These are phyloP conservation scores for Ficedula albicollis DNA, from an alignment of 2,797 vertebrate genomes.

Conservation along the genomic window DNA sequence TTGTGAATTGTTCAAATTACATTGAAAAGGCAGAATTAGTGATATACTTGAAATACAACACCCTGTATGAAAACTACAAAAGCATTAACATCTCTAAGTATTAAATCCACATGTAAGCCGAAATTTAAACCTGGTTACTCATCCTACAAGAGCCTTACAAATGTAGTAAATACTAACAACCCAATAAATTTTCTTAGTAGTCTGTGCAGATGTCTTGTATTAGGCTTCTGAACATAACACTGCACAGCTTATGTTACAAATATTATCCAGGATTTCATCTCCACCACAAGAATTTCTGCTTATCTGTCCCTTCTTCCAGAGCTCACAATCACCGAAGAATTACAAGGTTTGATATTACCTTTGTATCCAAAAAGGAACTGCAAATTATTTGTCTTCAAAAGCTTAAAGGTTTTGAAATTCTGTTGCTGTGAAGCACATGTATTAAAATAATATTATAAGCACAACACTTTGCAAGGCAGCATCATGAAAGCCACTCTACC, in stretches of 20 bases:
- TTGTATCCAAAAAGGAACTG: neutral
- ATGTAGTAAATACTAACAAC: slow-evolving; percentile 52
- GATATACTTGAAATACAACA: neutral
- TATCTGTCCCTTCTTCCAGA: slow-evolving; percentile 4
- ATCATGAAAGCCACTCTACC: neutral
- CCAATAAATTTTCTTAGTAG: slow-evolving; percentile 44
- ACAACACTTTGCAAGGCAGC: neutral
- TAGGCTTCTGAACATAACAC: slow-evolving; percentile 18
- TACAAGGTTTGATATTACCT: neutral
- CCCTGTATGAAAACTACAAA: neutral
- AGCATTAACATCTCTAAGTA: neutral
- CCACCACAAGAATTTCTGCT: neutral
- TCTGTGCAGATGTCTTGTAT: slow-evolving; percentile 43
- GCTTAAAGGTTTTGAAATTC: neutral
- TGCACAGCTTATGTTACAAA: neutral
- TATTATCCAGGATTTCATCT: slow-evolving; percentile 14
- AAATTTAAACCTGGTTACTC: slow-evolving; percentile 33
- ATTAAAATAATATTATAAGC: neutral
- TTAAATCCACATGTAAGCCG: neutral
- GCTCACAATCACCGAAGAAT: slow-evolving; percentile 21
- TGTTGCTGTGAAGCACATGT: neutral
- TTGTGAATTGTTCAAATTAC: neutral
- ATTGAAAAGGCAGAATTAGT: neutral
- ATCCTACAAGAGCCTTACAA: slow-evolving; percentile 2
- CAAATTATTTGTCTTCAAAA: neutral